These are phyloP conservation scores for Drosophila arawakana DNA, from an alignment of 1,140 invertebrate species.

Conservation along the genomic window DNA sequence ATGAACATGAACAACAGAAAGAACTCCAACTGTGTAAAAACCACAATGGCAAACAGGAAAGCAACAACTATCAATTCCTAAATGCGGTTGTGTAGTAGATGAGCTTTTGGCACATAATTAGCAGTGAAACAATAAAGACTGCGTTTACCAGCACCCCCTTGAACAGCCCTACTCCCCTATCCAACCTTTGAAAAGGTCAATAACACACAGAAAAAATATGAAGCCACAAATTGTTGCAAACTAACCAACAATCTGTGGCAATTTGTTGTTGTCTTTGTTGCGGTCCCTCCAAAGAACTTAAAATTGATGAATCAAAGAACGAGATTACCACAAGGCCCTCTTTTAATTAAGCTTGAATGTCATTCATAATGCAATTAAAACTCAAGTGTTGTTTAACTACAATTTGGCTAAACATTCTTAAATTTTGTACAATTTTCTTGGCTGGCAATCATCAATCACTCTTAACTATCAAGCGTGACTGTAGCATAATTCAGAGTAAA, in stretches of 20 bases:
- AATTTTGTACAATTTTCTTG: slow-evolving; percentile 11
- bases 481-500: background rate
- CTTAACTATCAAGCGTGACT: slow-evolving; percentile 27
- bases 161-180: background rate
- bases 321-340: background rate
- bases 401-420: background rate
- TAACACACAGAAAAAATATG: background rate
- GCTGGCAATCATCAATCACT: slow-evolving; percentile 18
- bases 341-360: slow-evolving; percentile 4
- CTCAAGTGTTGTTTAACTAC: background rate
- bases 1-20: slow-evolving; percentile 4
- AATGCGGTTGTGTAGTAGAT: slow-evolving; percentile 36
- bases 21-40: slow-evolving; percentile 6
- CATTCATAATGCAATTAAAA: background rate
- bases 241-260: slow-evolving; percentile 40
- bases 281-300: slow-evolving; percentile 1
- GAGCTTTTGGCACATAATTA: slow-evolving; percentile 48
- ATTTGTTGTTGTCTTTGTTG: slow-evolving; percentile 15
- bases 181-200: background rate
- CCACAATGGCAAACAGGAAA: slow-evolving; percentile 22
- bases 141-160: background rate
- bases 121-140: slow-evolving; percentile 25
- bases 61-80: slow-evolving; percentile 43
- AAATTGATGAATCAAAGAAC: slow-evolving; percentile 14
- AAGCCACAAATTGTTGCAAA: slow-evolving; percentile 8